phyloP scores from a whole-genome alignment of 2,888 invertebrate genomes.

The Melieria omissa region DNA sequence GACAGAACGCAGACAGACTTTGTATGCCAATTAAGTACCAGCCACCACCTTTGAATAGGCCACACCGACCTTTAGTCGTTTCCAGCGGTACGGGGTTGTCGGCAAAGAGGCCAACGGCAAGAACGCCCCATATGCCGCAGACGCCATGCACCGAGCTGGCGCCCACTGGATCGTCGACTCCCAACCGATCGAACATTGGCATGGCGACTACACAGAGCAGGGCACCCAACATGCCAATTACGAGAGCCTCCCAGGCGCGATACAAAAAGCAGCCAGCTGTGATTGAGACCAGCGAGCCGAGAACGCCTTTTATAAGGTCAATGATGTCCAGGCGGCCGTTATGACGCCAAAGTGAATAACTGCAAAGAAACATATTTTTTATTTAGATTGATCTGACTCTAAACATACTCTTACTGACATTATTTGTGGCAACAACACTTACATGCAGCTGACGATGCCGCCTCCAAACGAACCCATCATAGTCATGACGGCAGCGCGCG shows the following conservation, averaged over 20 bases:
- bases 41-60: constrained; percentile 85
- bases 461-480: constrained; percentile 93
- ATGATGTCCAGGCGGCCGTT: constrained; percentile 83
- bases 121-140: constrained; percentile 75
- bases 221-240: constrained; percentile 85
- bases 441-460: constrained; percentile 74
- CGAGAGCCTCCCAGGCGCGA: constrained; percentile 85
- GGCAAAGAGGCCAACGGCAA: constrained; percentile 89
- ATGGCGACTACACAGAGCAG: constrained; percentile 76
- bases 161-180: constrained; percentile 87
- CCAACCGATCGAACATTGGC: constrained; percentile 80
- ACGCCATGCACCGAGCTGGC: constrained; percentile 90
- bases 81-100: constrained; percentile 83
- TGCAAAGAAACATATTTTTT: constrained; percentile 47
- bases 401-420: constrained; percentile 49
- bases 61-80: constrained; percentile 81
- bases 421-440: constrained; percentile 34
- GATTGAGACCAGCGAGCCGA: constrained; percentile 87
- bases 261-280: constrained; percentile 91
- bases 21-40: constrained; percentile 90
- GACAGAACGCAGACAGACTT: constrained; percentile 76
- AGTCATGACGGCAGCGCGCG: constrained; percentile 88
- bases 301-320: constrained; percentile 87
- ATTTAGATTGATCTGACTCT: neutral
- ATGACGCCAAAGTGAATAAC: constrained; percentile 75